Base-by-base conservation (phyloP, 2,888 invertebrate genomes). In the Ichneumoninae sp. region DNA sequence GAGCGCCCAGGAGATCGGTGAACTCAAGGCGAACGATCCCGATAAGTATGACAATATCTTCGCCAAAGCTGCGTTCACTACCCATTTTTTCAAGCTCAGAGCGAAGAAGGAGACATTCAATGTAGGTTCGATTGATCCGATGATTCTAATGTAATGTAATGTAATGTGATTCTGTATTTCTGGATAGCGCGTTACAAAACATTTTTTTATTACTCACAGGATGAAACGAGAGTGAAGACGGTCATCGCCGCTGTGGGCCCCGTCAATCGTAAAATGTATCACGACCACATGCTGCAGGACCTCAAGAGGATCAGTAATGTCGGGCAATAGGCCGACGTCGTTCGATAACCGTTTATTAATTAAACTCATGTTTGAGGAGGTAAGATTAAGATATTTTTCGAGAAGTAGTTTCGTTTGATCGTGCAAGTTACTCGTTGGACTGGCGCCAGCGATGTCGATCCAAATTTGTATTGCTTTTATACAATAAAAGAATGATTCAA, bases 101-200 rank as follows among this genome's bases (percentile, higher is more conserved):
- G 96, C 97, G 47, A 98, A 98, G 94, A 95, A 97, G 94, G 99
- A 99, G 94, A 97, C 96, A 13, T 99, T 96, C 93, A 98, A 98
- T 93, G 98, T 98, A 94, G 96, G 96, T 95, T 78, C 13, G 19
- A 36, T 16, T 16, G 3, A 47, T 16, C 16, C 16, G 44, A 16
- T 10, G 44, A 47, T 47, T 47, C 3, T 13, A 13, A 16, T 47
- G 16, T 5, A 47, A 54, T n/a, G n/a, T n/a, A n/a, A n/a, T n/a
- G n/a, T 13, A 13, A 16, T 47, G 16, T 5, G 16, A 54, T 50
- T 65, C 19, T 19, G 30, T 52, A 22, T 10, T 22, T 36, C 19
- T 66, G 85, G 44, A 40, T 73, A 30, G n/a, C 3, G 63, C 33
- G 54, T 52, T 54, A 33, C 44, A 47, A 16, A 54, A 54, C 1